Base-by-base conservation (phyloP, 2,888 invertebrate genomes). In the Myathropa florea region DNA sequence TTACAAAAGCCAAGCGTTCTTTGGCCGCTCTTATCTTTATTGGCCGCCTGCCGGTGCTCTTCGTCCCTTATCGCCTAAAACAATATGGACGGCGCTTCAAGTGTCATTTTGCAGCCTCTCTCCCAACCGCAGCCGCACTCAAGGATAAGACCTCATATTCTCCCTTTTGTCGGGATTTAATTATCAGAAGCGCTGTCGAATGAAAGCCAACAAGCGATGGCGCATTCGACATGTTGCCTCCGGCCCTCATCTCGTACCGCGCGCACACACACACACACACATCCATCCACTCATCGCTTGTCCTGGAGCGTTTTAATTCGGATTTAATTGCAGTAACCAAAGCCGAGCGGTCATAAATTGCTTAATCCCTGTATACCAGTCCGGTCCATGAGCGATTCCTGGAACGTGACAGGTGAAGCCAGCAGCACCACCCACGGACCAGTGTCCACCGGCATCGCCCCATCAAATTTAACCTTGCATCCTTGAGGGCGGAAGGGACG, bases 71-170 rank as follows among this genome's bases (percentile, higher is more conserved):
- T 82, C 85, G 67, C 26, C 72, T 30, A 64, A 70, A 67, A 71
- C 85, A 85, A 85, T 85, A 85, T 82, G 82, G 77, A 82, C 68
- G 82, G 64, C 85, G 72, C 72, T 77, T 77, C 21, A 81, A 70
- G 72, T 70, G 73, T 70, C 85, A 77, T 65, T 82, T 77, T 78
- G 64, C 57, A 60, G 46, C 33, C 63, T 39, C 26, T 55, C 60
- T 61, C 24, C 26, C 67, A 33, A 39, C 9, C 18, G 26, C 57
- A 63, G n/a, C 21, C 55, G 33, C 23, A 18, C 46, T 46, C 46
- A 46, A 46, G 46, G 46, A 46, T 60, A 64, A 24, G 24, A 24
- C 26, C 21, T 71, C 71, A 39, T 71, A 39, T 61, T 21, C n/a
- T 1, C 14, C 55, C 36, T 70, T 73, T 73, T 36, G 64, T 36